Evolutionary conservation across 2,797 vertebrate genomes (phyloP).

Genomic region (Anableps anableps): DNA sequence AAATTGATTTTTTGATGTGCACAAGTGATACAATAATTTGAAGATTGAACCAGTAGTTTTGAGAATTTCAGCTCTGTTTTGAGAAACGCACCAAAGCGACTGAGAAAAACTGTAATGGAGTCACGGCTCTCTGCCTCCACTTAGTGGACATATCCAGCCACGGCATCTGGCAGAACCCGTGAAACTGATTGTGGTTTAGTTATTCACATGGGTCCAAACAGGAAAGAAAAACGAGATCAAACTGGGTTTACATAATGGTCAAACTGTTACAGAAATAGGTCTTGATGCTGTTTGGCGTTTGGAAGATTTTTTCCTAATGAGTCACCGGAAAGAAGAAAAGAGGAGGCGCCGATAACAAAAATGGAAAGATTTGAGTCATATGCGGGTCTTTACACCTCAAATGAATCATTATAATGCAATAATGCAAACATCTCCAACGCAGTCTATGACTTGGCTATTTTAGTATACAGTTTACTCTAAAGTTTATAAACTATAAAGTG

Average conservation of each 20-base stretch:
- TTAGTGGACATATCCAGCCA: slow-evolving; percentile 28
- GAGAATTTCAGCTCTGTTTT: too few relatives aligned
- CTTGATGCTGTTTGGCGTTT: neutral
- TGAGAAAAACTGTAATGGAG: too few relatives aligned
- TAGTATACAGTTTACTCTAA: too few relatives aligned
- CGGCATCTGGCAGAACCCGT: neutral
- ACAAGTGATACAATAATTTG: too few relatives aligned
- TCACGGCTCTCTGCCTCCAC: slow-evolving; percentile 16
- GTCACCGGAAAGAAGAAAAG: neutral
- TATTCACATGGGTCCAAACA: neutral
- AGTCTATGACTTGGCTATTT: neutral
- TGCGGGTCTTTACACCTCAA: neutral
- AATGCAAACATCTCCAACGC: neutral
- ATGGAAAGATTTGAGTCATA: neutral
- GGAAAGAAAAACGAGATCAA: neutral
- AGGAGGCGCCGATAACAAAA: neutral
- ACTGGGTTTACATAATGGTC: neutral
- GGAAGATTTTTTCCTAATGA: neutral
- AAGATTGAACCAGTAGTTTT: too few relatives aligned
- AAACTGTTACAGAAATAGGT: neutral
- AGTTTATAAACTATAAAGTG: neutral
- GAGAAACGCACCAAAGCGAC: too few relatives aligned
- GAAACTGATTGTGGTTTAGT: neutral
- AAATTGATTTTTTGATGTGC: too few relatives aligned
- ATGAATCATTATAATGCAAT: neutral